These are phyloP conservation scores for Sycophila texana DNA, from an alignment of 2,888 invertebrate genomes.

Conservation along the genomic window DNA sequence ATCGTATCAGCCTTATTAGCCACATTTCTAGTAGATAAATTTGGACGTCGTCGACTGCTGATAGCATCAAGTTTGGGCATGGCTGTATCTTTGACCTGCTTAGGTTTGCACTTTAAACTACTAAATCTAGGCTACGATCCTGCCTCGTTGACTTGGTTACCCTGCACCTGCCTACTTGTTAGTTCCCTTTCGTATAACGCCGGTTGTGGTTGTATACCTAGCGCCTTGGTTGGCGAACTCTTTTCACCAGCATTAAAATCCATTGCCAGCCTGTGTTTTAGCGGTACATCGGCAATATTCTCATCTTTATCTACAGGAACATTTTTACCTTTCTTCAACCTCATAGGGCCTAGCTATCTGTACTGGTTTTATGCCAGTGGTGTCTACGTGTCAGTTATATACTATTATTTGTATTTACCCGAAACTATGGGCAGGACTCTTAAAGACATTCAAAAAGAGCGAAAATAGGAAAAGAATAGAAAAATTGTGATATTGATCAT, in stretches of 20 bases:
- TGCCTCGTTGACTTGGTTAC: slow-evolving; percentile 64
- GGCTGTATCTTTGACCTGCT: slow-evolving; percentile 63
- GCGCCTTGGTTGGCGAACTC: slow-evolving; percentile 68
- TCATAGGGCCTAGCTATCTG: slow-evolving; percentile 67
- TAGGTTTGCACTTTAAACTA: slow-evolving; percentile 69
- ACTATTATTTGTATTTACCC: slow-evolving; percentile 64
- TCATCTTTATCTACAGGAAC: slow-evolving; percentile 64
- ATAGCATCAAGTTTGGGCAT: slow-evolving; percentile 74
- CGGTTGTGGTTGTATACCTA: slow-evolving; percentile 68
- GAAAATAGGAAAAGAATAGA: not conserved
- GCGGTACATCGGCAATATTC: slow-evolving; percentile 62
- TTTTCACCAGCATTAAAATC: slow-evolving; percentile 70
- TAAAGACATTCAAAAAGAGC: slow-evolving; percentile 65
- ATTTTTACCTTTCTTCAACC: slow-evolving; percentile 67
- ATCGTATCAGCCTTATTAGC: slow-evolving; percentile 75
- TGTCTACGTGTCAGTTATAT: slow-evolving; percentile 63
- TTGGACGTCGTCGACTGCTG: slow-evolving; percentile 76
- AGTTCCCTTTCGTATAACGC: slow-evolving; percentile 64
- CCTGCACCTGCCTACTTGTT: slow-evolving; percentile 63
- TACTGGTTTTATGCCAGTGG: slow-evolving; percentile 67
- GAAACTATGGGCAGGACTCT: slow-evolving; percentile 71
- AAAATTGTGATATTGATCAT: no score
- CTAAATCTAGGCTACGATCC: slow-evolving; percentile 51
- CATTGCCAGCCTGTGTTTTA: slow-evolving; percentile 65
- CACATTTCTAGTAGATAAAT: slow-evolving; percentile 76